Percentiles rank a stretch among this genome's conserved stretches.
phyloP scores from a whole-genome alignment of 2,113 vertebrate genomes.

The Sorex fumeus region DNA sequence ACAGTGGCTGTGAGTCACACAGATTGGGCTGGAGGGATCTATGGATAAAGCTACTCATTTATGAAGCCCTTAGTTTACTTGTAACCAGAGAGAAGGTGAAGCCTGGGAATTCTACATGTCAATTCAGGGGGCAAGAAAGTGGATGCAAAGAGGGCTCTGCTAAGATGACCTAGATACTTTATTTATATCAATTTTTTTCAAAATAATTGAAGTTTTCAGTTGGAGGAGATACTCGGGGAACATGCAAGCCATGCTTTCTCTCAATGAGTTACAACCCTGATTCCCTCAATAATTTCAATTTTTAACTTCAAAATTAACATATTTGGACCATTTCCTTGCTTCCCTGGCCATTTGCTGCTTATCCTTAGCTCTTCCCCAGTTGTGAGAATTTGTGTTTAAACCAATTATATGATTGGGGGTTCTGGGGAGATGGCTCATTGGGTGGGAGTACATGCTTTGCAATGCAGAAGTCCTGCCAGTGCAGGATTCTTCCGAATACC shows the following conservation, averaged over 20 bases:
- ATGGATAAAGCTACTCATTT: neutral
- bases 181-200: neutral
- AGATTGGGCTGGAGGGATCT: neutral
- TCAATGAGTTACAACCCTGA: neutral
- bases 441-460: too few species aligned
- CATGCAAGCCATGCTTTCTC: too few species aligned
- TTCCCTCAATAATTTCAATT: neutral
- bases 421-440: neutral
- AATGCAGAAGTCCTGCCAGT: too few species aligned
- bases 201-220: too few species aligned
- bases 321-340: neutral
- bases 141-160: neutral
- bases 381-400: neutral
- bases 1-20: neutral
- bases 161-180: neutral
- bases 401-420: neutral
- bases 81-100: neutral
- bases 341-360: neutral
- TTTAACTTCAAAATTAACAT: neutral
- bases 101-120: neutral
- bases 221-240: too few species aligned
- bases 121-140: neutral
- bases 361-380: neutral
- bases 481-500: too few species aligned
- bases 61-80: neutral